These are phyloP conservation scores for Sorex maritimensis DNA, from an alignment of 2,797 vertebrate genomes.

Conservation along the genomic window DNA sequence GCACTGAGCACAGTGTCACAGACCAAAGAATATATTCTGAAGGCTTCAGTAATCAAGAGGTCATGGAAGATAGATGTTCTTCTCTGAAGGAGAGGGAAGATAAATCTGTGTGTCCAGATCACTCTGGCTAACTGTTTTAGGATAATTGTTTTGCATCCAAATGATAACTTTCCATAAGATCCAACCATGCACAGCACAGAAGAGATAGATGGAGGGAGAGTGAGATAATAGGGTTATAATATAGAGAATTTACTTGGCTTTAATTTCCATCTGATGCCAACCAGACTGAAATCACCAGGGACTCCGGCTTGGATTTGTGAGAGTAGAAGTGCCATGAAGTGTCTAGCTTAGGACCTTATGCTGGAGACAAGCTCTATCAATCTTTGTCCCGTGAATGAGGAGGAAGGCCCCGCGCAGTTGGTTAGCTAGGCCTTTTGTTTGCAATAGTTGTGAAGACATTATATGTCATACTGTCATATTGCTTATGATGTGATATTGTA, in stretches of 20 bases:
- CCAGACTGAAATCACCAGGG: constrained; percentile 77
- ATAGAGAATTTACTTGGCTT: constrained; percentile 85
- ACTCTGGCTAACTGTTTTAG: constrained; percentile 92
- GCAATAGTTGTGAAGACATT: not conserved
- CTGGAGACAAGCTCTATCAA: not conserved
- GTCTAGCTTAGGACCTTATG: constrained; percentile 23
- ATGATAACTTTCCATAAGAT: constrained; percentile 91
- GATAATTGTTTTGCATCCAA: constrained; percentile 92
- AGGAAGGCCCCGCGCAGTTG: not conserved
- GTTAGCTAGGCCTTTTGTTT: constrained; percentile 36
- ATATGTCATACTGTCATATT: constrained; percentile 8
- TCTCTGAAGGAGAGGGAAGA: constrained; percentile 91
- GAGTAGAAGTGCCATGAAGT: not conserved
- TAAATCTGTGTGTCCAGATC: constrained; percentile 91
- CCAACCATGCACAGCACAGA: constrained; percentile 87
- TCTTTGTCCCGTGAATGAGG: constrained; percentile 12
- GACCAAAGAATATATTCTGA: constrained; percentile 94
- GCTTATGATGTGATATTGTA: not conserved
- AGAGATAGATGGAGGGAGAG: constrained; percentile 86
- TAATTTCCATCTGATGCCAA: constrained; percentile 87
- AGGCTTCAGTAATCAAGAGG: constrained; percentile 94
- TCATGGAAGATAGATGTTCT: constrained; percentile 96
- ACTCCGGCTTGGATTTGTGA: constrained; percentile 84
- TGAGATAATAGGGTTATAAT: constrained; percentile 88
- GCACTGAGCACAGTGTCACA: constrained; percentile 90